Percentiles rank a stretch among this genome's conserved stretches.
Conservation (phyloP, 2,888 invertebrate genomes). For the Axea sp. region DNA sequence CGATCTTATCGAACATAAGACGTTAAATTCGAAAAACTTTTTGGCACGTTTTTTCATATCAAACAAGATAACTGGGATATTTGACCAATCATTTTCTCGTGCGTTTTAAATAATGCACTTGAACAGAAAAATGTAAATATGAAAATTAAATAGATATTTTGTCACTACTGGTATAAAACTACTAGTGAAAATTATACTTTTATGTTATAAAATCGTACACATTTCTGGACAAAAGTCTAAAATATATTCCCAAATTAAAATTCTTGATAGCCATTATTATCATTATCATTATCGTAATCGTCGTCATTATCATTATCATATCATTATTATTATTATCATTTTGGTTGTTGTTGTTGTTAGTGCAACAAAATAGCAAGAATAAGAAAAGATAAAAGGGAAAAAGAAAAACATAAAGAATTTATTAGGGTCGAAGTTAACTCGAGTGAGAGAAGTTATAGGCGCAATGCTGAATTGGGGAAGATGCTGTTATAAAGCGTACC, state of each 20-base stretch:
- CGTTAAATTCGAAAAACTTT: conserved; percentile 23
- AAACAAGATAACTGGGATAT: background rate
- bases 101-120: too few species aligned
- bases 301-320: too few species aligned
- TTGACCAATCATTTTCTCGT: background rate
- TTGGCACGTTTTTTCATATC: conserved; percentile 5
- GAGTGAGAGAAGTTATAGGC: conserved; percentile 68
- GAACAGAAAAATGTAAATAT: too few species aligned
- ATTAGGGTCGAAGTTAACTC: conserved; percentile 61
- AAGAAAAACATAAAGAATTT: conserved; percentile 60
- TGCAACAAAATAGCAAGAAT: conserved; percentile 13
- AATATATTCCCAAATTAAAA: too few species aligned
- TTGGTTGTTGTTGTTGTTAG: conserved; percentile 47
- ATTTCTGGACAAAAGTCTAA: too few species aligned
- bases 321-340: background rate
- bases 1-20: conserved; percentile 42
- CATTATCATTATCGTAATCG: too few species aligned
- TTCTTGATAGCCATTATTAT: too few species aligned
- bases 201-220: too few species aligned
- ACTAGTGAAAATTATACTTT: too few species aligned
- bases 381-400: conserved; percentile 59
- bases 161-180: too few species aligned
- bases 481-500: conserved; percentile 79
- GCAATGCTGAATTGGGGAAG: conserved; percentile 79
- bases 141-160: too few species aligned